Base-by-base conservation (phyloP, 2,113 vertebrate species). In the Cyanoramphus novaezelandiae region DNA sequence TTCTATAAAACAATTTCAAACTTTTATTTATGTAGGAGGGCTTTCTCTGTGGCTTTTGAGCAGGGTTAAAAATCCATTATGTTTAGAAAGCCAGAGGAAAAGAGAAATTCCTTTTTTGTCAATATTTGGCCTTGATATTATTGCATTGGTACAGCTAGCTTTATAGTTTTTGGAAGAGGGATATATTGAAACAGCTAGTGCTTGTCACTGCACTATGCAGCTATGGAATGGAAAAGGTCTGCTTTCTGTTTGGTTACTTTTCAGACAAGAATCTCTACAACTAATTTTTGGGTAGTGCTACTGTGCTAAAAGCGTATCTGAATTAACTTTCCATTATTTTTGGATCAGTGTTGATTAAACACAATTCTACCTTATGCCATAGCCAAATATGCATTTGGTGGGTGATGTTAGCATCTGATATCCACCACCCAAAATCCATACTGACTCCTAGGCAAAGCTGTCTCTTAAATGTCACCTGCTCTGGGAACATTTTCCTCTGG, bases 301-400 rank as follows among this genome's bases (percentile, higher is more conserved):
- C 88, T 76, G 68, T 92, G 75, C 92, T 88, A 46, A 86, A 92
- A 92, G 49, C 39, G 82, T 92, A 87, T 76, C 81, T 86, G 47
- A 69, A 83, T 92, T 88, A 81, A 74, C 47, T 10, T 43, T 75
- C 77, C 82, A 28, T 67, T 89, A 81, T 39, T 83, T 92, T 94
- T 88, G 68, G 43, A 52, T 64, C 31, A 33, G 76, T 29, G 33
- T n/a, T 67, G 43, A 28, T 64, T 84, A 49, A 88, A 88, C 0
- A 3, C 1, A 3, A 31, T 81, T 78, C 27, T 49, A 43, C 27
- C 8, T 7, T 37, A 17, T 35, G 24, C 50, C 39, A 28, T 1
- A 67, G 80, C n/a, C 68, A 86, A 68, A 35, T 11, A 9, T 0
- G 1, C n/a, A 39, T 57, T 92, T 10, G 3, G 20, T 82, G 70